Percentiles rank a stretch among this genome's conserved stretches.
These are phyloP conservation scores for Tapirus terrestris DNA, from an alignment of 2,113 vertebrate species.

Conservation along the genomic window DNA sequence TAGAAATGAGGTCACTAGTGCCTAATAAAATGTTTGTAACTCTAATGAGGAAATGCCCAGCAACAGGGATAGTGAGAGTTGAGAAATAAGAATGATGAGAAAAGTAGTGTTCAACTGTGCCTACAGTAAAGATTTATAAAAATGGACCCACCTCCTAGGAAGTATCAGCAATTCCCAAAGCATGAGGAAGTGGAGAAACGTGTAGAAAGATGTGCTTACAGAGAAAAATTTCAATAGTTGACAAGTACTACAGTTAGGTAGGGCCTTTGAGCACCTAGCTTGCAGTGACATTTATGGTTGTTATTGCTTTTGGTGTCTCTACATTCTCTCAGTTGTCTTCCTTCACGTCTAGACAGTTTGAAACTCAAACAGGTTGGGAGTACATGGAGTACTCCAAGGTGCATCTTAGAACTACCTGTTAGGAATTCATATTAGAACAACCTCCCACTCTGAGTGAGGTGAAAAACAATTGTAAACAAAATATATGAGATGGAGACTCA, in stretches of 20 bases:
- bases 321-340: not conserved
- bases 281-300: not conserved
- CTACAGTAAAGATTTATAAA: not conserved
- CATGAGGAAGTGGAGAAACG: not conserved
- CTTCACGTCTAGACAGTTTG: not conserved
- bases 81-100: not conserved
- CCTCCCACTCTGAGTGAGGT: not conserved
- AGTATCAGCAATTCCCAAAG: not conserved
- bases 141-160: not conserved
- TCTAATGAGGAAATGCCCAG: not conserved
- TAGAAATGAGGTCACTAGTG: not conserved
- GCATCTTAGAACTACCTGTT: not conserved
- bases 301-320: not conserved
- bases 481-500: not conserved
- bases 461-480: conserved; percentile 23
- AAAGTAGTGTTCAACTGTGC: not conserved
- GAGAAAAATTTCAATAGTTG: not conserved
- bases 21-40: not conserved
- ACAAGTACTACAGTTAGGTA: not conserved
- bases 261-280: not conserved
- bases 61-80: not conserved
- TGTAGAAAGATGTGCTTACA: not conserved
- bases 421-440: not conserved
- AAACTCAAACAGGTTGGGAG: not conserved
- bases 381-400: not conserved